Base-by-base conservation (phyloP, 2,113 vertebrate species). In the Gymnogyps californianus region DNA sequence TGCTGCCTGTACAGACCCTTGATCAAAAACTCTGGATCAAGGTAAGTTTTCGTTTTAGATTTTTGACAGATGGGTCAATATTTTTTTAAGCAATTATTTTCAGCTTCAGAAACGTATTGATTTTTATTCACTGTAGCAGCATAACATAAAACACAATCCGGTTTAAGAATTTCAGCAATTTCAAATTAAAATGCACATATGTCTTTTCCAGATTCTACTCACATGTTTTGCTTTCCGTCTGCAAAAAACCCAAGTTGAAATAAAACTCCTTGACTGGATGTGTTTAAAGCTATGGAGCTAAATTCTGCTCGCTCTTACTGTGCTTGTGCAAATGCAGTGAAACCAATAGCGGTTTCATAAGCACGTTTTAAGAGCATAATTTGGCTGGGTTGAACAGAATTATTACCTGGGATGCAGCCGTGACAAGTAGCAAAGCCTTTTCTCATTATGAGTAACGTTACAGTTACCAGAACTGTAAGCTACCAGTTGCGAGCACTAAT, bases 21-120 rank as follows among this genome's bases (percentile, higher is more conserved):
- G 98, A 99, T 38, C 99, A 99, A 72, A 97, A 97, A 51, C 98
- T 99, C 6, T 98, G 98, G 31, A 95, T 99, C 87, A 99, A 99
- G 98, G 99, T 99, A 97, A 97, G 69, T 40, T 87, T 90, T 31
- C 21, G 12, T 0, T 51, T 93, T 31, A 46, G 42, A 54, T 77
- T 80, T 77, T 66, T 83, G 42, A 47, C 88, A 90, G 54, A 14
- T 13, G 4, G 13, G 13, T 58, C 40, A 58, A 12, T 89, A 55
- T 75, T 87, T 75, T 52, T 69, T 67, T 47, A 62, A 90, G 62
- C 32, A 66, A 25, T 85, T 82, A 36, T 78, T 89, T 86, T 85
- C 40, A 49, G 7, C 88, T 92, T 88, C 15, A 32, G 59, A 62
- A 57, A 8, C 2, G 7, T 52, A 64, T 7, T 44, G 93, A 51